Conservation (phyloP, 2,888 invertebrate genomes). For the Timandra comae region DNA sequence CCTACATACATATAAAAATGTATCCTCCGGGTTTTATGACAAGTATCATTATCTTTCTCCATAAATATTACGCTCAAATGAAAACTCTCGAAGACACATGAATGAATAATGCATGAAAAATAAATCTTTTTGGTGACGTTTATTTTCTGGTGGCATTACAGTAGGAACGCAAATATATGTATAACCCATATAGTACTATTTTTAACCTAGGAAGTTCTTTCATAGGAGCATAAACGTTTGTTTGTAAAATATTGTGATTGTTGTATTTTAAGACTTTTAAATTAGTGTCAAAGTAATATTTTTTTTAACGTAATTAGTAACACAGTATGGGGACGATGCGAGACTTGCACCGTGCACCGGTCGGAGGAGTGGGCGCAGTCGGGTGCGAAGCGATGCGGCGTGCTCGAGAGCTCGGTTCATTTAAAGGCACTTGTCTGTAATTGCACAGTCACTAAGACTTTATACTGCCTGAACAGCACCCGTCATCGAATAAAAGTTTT, state of each 20-base stretch:
- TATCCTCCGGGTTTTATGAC: conserved; percentile 35
- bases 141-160: conserved; percentile 23
- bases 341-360: too few relatives aligned
- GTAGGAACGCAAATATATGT: neutral
- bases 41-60: conserved; percentile 62
- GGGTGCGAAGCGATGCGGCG: conserved; percentile 68
- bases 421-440: conserved; percentile 75
- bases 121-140: conserved; percentile 60
- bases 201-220: too few relatives aligned
- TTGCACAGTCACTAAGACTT: conserved; percentile 72
- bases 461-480: conserved; percentile 52
- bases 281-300: conserved; percentile 13
- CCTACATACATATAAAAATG: too few relatives aligned
- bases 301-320: conserved; percentile 8
- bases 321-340: too few relatives aligned
- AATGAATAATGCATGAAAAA: conserved; percentile 73
- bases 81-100: conserved; percentile 62
- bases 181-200: too few relatives aligned
- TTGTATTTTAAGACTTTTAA: too few relatives aligned
- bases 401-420: conserved; percentile 75
- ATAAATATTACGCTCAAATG: conserved; percentile 63
- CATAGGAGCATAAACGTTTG: too few relatives aligned
- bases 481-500: conserved; percentile 68
- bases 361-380: conserved; percentile 55
- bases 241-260: too few relatives aligned